phyloP scores from a whole-genome alignment of 2,113 vertebrate genomes.

The Lagopus muta region DNA sequence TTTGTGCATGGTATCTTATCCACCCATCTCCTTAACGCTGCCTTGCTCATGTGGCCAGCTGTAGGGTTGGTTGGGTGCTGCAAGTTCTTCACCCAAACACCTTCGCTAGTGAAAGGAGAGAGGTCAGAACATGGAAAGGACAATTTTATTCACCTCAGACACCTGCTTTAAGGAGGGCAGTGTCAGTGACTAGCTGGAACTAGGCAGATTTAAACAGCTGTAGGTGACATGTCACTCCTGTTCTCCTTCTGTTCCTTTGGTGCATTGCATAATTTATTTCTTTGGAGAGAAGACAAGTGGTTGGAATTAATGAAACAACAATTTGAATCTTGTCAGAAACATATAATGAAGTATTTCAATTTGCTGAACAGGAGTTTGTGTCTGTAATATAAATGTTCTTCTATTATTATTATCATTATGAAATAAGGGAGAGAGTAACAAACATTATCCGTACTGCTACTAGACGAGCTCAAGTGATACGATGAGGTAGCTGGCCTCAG shows the following conservation, averaged over 20 bases:
- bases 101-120: not conserved
- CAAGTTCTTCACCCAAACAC: not conserved
- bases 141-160: not conserved
- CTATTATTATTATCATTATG: not conserved
- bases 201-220: not conserved
- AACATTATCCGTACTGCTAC: not conserved
- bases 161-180: not conserved
- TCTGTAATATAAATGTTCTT: not conserved
- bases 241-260: not conserved
- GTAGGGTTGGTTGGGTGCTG: not conserved
- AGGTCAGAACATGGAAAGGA: not conserved
- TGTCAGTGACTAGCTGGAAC: not conserved
- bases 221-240: not conserved
- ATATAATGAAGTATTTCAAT: not conserved
- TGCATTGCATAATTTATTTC: not conserved
- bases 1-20: not conserved
- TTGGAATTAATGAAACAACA: not conserved
- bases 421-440: not conserved
- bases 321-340: not conserved
- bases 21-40: not conserved
- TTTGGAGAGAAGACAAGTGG: not conserved
- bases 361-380: not conserved
- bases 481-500: not conserved
- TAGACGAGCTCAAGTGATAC: not conserved
- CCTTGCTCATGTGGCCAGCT: rapidly evolving